Conservation (phyloP, 2,797 vertebrate genomes). For the Ctenosaura bakeri region DNA sequence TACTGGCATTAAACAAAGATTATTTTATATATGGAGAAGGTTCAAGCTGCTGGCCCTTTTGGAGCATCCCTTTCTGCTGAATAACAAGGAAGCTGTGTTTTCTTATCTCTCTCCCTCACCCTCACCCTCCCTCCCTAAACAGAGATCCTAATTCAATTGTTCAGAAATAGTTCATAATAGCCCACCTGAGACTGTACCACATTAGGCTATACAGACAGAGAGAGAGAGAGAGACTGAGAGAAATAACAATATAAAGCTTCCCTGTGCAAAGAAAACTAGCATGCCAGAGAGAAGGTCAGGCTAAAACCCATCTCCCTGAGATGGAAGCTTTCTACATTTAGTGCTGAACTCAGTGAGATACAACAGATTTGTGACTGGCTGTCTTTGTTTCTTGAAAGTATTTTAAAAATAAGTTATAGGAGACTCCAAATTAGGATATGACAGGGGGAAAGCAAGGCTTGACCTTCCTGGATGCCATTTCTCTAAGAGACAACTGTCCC, state of each 20-base stretch:
- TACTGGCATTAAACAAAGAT: constrained; percentile 53
- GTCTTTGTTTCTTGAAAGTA: background rate
- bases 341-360: too few species aligned
- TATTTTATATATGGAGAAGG: constrained; percentile 47
- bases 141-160: background rate
- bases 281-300: background rate
- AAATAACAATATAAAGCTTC: background rate
- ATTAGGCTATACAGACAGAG: background rate
- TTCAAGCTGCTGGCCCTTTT: constrained; percentile 31
- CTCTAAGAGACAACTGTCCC: background rate
- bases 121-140: background rate
- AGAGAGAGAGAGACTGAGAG: background rate
- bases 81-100: constrained; percentile 5
- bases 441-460: background rate
- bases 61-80: constrained; percentile 40
- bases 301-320: background rate
- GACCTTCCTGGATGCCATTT: background rate
- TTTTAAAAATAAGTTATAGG: background rate
- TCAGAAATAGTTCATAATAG: background rate
- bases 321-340: background rate
- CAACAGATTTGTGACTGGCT: too few species aligned
- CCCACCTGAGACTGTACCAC: background rate
- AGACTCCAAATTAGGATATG: background rate
- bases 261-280: background rate
- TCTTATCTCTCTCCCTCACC: background rate